Percentiles rank a stretch among this genome's conserved stretches.
Evolutionary conservation across 2,113 vertebrate species (phyloP).

Genomic region (Periophthalmus modestus): DNA sequence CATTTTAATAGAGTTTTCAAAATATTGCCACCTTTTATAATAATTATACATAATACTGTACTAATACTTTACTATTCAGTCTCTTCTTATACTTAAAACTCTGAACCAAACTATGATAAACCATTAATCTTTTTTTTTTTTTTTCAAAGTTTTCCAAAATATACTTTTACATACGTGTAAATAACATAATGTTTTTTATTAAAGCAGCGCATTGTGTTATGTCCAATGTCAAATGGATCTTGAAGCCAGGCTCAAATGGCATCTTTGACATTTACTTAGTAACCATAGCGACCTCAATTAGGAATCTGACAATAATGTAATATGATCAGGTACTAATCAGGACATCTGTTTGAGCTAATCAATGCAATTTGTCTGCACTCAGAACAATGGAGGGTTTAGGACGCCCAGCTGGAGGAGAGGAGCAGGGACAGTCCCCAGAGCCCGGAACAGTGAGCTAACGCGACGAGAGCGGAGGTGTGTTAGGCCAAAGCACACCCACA

Average conservation of each 20-base stretch:
- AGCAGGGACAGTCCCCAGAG: not conserved
- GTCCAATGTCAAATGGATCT: not conserved
- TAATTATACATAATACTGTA: too few relatives aligned
- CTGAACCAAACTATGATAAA: too few relatives aligned
- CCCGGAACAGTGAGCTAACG: not conserved
- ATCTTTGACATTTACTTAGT: constrained; percentile 1
- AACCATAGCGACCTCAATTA: not conserved
- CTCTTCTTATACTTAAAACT: too few relatives aligned
- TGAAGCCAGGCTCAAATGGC: not conserved
- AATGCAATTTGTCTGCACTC: not conserved
- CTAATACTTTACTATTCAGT: too few relatives aligned
- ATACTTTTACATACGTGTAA: too few relatives aligned
- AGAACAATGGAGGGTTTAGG: constrained; percentile 3
- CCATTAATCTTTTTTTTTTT: too few relatives aligned
- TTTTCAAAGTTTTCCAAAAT: too few relatives aligned
- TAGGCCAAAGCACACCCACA: not conserved
- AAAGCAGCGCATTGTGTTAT: too few relatives aligned
- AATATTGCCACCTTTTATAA: too few relatives aligned
- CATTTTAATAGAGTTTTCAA: too few relatives aligned
- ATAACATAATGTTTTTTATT: too few relatives aligned
- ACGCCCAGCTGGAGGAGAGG: constrained; percentile 3
- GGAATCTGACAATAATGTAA: not conserved
- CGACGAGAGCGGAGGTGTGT: constrained; percentile 1
- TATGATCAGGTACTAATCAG: constrained; percentile 5
- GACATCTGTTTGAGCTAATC: constrained; percentile 10